Conservation (phyloP, 2,888 invertebrate genomes). For the Troides oblongomaculatus region DNA sequence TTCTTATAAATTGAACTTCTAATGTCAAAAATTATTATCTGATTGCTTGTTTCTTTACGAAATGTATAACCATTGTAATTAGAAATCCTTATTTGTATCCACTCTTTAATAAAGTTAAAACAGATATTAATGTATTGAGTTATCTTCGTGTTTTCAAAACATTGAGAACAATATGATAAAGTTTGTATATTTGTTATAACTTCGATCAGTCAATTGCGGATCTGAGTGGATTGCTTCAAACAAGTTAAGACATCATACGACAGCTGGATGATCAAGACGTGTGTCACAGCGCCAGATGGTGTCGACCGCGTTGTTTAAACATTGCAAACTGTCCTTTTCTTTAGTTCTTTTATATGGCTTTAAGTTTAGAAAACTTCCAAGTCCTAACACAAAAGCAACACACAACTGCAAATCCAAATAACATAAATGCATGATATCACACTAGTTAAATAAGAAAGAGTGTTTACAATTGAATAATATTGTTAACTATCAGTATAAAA, state of each 20-base stretch:
- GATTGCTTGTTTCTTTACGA: background rate
- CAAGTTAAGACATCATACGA: background rate
- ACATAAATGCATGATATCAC: too few species aligned
- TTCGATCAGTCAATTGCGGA: background rate
- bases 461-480: too few species aligned
- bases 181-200: background rate
- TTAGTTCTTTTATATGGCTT: constrained; percentile 12
- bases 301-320: constrained; percentile 3
- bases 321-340: constrained; percentile 1
- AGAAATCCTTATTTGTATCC: background rate
- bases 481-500: too few species aligned
- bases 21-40: background rate
- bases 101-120: background rate
- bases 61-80: background rate
- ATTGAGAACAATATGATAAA: background rate
- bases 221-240: background rate
- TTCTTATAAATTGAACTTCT: too few species aligned
- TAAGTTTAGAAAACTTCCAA: background rate
- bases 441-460: too few species aligned
- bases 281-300: constrained; percentile 18
- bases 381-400: background rate
- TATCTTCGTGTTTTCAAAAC: too few species aligned
- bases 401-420: too few species aligned
- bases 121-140: background rate
- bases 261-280: constrained; percentile 5